phyloP scores from a whole-genome alignment of 2,113 vertebrate species.

The Dermatemys mawii region DNA sequence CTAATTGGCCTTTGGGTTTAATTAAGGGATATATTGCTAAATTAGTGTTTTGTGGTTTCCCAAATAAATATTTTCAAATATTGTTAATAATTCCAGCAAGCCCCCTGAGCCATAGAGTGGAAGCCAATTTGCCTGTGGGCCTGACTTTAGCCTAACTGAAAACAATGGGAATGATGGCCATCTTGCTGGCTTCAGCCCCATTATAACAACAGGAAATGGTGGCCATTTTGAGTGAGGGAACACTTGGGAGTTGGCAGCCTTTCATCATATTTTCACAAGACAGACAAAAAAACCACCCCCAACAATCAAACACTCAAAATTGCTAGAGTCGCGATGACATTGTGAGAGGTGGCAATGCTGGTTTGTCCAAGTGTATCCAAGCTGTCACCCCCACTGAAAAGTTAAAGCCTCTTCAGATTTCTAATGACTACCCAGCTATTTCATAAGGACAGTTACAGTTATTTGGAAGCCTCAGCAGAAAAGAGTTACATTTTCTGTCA shows the following conservation, averaged over 20 bases:
- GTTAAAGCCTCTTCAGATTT: neutral
- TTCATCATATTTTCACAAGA: too few species aligned
- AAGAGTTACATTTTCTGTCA: constrained; percentile 23
- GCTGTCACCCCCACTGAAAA: neutral
- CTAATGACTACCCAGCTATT: neutral
- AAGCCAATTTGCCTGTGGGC: neutral
- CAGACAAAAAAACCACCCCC: too few species aligned
- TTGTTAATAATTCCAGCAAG: neutral
- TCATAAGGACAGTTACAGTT: constrained; percentile 31
- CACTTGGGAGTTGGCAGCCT: too few species aligned
- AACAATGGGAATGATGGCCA: too few species aligned
- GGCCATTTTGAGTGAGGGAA: too few species aligned
- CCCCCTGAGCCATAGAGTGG: neutral
- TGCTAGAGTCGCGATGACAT: neutral
- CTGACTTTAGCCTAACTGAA: too few species aligned
- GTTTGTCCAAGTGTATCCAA: neutral
- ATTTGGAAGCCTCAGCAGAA: constrained; percentile 7
- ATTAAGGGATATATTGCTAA: neutral
- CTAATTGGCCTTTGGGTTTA: neutral
- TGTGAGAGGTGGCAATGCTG: neutral
- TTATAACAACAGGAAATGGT: too few species aligned
- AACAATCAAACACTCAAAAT: too few species aligned
- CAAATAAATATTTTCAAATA: neutral
- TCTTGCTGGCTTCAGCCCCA: too few species aligned
- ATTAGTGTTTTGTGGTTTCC: neutral